phyloP scores from a whole-genome alignment of 1,140 invertebrate species.

The Oryctes rhinoceros region DNA sequence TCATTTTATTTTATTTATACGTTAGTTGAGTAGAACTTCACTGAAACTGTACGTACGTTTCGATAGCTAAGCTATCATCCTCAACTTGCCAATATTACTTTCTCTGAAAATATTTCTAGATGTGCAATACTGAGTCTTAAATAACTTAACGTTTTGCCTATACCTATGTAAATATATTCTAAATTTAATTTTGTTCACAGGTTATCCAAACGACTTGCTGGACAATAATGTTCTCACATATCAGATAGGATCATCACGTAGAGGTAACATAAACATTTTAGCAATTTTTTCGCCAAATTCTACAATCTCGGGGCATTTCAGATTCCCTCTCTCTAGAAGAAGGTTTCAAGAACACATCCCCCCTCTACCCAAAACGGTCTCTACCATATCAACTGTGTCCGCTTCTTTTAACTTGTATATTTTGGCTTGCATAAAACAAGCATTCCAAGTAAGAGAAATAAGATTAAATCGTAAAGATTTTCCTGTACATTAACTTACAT shows the following conservation, averaged over 20 bases:
- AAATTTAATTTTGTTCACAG: neutral
- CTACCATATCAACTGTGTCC: slow-evolving; percentile 21
- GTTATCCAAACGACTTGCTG: neutral
- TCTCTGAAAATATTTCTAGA: no score
- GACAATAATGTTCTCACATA: slow-evolving; percentile 33
- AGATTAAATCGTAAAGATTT: slow-evolving; percentile 12
- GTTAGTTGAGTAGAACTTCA: no score
- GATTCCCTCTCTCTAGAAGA: slow-evolving; percentile 25
- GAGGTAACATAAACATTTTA: slow-evolving; percentile 8
- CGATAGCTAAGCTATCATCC: no score
- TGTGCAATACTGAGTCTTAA: no score
- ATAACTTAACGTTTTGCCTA: no score
- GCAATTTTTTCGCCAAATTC: neutral
- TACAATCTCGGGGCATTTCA: neutral
- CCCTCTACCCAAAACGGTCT: neutral
- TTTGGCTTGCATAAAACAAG: slow-evolving; percentile 14
- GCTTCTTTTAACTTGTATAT: slow-evolving; percentile 33
- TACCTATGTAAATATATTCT: neutral
- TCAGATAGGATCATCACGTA: slow-evolving; percentile 37
- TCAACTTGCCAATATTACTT: no score
- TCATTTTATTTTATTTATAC: no score
- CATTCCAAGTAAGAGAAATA: neutral
- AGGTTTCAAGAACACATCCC: slow-evolving; percentile 20
- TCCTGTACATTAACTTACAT: slow-evolving; percentile 25
- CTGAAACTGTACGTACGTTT: no score